Conservation (phyloP, 2,113 vertebrate genomes). For the Clarias gariepinus region DNA sequence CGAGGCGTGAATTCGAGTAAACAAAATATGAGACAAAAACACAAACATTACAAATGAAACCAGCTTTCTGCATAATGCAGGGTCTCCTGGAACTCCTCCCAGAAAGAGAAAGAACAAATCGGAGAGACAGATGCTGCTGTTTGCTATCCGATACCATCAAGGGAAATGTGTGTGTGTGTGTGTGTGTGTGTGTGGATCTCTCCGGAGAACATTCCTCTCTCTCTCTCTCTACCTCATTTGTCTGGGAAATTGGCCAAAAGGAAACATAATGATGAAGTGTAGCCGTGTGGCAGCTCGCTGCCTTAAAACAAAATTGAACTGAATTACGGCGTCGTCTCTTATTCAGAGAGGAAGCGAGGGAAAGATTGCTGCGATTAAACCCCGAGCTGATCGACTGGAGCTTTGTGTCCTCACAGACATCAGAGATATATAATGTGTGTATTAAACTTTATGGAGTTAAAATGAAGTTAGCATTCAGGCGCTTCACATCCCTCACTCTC, state of each 20-base stretch:
- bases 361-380: conserved; percentile 22
- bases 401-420: background rate
- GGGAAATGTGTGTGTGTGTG: background rate
- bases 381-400: background rate
- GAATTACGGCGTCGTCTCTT: conserved; percentile 64
- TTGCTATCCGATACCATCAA: background rate
- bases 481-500: background rate
- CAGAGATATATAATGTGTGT: background rate
- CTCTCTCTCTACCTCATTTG: conserved; percentile 48
- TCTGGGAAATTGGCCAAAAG: conserved; percentile 70
- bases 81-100: background rate
- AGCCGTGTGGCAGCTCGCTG: conserved; percentile 48
- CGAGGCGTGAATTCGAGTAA: background rate
- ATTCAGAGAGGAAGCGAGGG: conserved; percentile 53
- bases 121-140: conserved; percentile 14
- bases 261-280: conserved; percentile 50
- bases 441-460: background rate
- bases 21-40: background rate
- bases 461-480: background rate
- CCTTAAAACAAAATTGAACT: conserved; percentile 67
- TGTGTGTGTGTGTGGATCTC: background rate
- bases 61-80: background rate
- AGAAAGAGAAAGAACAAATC: background rate
- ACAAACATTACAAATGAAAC: background rate
- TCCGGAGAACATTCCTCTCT: background rate